These are phyloP conservation scores for Austrolebias charrua DNA, from an alignment of 2,797 vertebrate species.

Conservation along the genomic window DNA sequence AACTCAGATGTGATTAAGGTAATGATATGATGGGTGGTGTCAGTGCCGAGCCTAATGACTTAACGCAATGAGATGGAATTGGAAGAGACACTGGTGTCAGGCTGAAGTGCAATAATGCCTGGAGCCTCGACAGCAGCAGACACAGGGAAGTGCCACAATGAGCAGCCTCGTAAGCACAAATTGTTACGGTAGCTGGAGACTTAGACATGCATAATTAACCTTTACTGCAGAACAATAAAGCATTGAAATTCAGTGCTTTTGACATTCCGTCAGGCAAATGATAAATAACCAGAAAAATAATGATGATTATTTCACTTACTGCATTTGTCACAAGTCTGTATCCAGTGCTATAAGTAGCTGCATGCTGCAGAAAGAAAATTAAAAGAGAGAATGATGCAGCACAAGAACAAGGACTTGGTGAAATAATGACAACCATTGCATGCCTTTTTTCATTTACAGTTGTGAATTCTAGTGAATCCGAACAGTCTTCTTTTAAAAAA, in stretches of 20 bases:
- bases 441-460: slow-evolving; percentile 23
- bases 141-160: slow-evolving; percentile 71
- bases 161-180: slow-evolving; percentile 71
- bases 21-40: slow-evolving; percentile 74
- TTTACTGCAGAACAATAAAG: slow-evolving; percentile 47
- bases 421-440: slow-evolving; percentile 38
- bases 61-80: slow-evolving; percentile 70
- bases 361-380: background rate
- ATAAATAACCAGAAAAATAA: slow-evolving; percentile 68
- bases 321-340: slow-evolving; percentile 58
- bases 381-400: slow-evolving; percentile 5
- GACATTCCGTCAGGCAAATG: slow-evolving; percentile 68
- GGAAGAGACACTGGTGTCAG: slow-evolving; percentile 76
- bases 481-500: slow-evolving; percentile 8
- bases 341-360: slow-evolving; percentile 37
- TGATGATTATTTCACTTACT: slow-evolving; percentile 62
- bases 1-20: slow-evolving; percentile 77
- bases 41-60: slow-evolving; percentile 75
- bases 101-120: slow-evolving; percentile 70
- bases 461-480: slow-evolving; percentile 24
- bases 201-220: slow-evolving; percentile 73
- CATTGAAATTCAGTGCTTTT: slow-evolving; percentile 69
- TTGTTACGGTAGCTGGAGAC: slow-evolving; percentile 61
- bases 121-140: slow-evolving; percentile 65
- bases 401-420: slow-evolving; percentile 18